Base-by-base conservation (phyloP, 2,888 invertebrate species). In the Campoplex capitator region DNA sequence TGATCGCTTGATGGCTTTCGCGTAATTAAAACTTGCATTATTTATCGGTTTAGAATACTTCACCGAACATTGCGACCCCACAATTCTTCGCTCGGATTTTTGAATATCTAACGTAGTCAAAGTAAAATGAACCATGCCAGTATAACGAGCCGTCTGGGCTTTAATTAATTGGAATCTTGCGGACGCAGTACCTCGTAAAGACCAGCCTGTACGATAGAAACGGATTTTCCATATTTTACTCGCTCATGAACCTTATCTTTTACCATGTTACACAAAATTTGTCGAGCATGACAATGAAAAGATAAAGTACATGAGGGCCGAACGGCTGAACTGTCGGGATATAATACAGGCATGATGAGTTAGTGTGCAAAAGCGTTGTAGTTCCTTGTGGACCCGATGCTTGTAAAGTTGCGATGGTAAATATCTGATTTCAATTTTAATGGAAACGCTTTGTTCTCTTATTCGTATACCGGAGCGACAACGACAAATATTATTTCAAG, bases 371-470 rank as follows among this genome's bases (percentile, higher is more conserved):
- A 51, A 42, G 45, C 11, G 13, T 48, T 58, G 74, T 16, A 65
- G 18, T 71, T 51, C 23, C 9, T 42, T 65, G 16, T 51, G n/a
- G 13, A 28, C 8, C 28, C 45, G 73, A 65, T 54, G 71, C 54
- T 73, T 35, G 45, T 45, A 18, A 45, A n/a, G 9, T 74, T 6
- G 13, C 16, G 38, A 28, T 18, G 28, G 13, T 13, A 42, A 65
- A 79, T 68, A 58, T 74, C 38, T 54, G 54, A 78, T 79, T 35
- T 74, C 84, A 67, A 84, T 79, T 68, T 78, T 79, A 77, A 83
- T 77, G 71, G 71, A 77, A 70, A 42, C 18, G 23, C 38, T 18
- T n/a, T 71, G 77, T 42, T 70, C 18, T 48, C 4, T n/a, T 38
- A 23, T 16, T 51, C n/a, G 45, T 38, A 35, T 45, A 32, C 16